Base-by-base conservation (phyloP, 1,140 invertebrate genomes). In the Cherax destructor region DNA sequence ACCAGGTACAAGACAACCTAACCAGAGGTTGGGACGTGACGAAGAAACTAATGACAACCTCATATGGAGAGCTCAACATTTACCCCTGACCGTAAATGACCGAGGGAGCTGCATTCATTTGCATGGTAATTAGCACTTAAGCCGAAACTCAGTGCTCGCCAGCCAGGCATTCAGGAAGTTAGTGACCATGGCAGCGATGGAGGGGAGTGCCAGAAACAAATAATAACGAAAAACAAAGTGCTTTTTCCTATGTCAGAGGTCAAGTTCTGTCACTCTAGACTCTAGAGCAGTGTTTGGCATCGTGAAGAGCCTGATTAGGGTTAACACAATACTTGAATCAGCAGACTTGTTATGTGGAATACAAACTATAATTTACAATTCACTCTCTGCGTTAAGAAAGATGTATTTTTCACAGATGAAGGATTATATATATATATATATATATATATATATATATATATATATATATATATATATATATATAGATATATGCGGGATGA, bases 81-180 rank as follows among this genome's bases (percentile, higher is more conserved):
- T 30, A 47, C 30, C 80, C n/a, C 80, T 59, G 59, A n/a, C 52
- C 61, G 52, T 83, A 83, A 83, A 83, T 83, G 80, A 83, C 80
- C 80, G 7, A 61, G 80, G 24, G 80, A 61, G 52, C 52, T 83
- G 80, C 80, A 83, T 83, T 83, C 52, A 83, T 83, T 83, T 83
- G 80, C 80, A 83, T 83, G 80, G 52, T 61, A 61, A 83, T 83
- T 83, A 83, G 80, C 80, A 59, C 80, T 83, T n/a, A 61, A 50
- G 80, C 52, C 10, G 80, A 61, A n/a, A 21, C 56, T 47, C 52
- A 13, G 79, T 56, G 80, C 61, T 83, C 80, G 56, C 52, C 52
- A 83, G 80, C 11, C 3, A 16, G 56, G 21, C 24, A 83, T 24
- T 56, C 41, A 83, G 41, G 52, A 56, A 83, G 80, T 30, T 30